Evolutionary conservation across 2,113 vertebrate species (phyloP), one percentile per base, ranked within the genome.

Genomic region (Syngnathoides biaculeatus): DNA sequence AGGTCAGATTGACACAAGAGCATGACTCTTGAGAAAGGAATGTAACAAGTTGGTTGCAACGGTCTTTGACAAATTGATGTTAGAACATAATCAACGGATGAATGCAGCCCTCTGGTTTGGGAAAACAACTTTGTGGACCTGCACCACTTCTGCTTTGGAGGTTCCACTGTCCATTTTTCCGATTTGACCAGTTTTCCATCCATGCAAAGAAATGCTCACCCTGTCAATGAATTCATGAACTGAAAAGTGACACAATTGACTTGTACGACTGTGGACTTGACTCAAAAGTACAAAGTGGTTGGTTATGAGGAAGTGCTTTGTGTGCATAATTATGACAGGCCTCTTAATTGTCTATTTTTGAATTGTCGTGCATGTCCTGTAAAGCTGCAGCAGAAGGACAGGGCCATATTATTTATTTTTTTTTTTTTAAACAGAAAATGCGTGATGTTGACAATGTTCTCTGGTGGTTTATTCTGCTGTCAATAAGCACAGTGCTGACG

Each of bases 401-500:
- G 72, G 68, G 69, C 73, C 66, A 74, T 83, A 61, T 75, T 73
- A 72, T 63, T 64, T 79, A 68, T 42, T 20, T 45, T 3, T 27
- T 39, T 30, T 17, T 52, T 52, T 52, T n/a, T n/a, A 14, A 52
- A 22, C 1, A 47, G 2, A 19, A 45, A n/a, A 26, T 20, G 13
- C 73, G 9, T 11, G 20, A 30, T 57, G 55, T 8, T 57, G 26
- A 57, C 55, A 26, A 57, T 65, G 69, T 77, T 73, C 79, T 86
- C 79, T 86, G 58, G 79, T 89, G 83, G 86, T 86, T 89, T 75
- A 88, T 88, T 77, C 79, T 90, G 87, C 87, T 76, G 73, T 81
- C 35, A 74, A n/a, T 15, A 27, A 76, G 78, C 87, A 87, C 90
- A 86, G 90, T 90, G 76, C 81, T 83, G 84, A 88, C 81, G 66